These are phyloP conservation scores for Cairina moschata DNA, from an alignment of 2,113 vertebrate species.

Conservation along the genomic window DNA sequence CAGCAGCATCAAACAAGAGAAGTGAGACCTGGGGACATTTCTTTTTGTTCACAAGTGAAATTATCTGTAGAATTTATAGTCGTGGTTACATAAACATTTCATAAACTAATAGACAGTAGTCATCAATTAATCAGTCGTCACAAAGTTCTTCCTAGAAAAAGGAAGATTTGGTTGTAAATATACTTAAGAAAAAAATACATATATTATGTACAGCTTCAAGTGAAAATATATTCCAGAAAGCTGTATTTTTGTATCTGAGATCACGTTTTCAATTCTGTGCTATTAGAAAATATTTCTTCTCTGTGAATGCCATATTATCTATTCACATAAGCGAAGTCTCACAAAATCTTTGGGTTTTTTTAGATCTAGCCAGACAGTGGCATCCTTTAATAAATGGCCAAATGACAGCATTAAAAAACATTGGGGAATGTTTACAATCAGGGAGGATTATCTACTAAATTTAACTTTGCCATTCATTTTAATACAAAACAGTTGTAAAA, in stretches of 20 bases:
- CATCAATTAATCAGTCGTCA: background rate
- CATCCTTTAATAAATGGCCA: constrained; percentile 3
- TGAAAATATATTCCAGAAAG: background rate
- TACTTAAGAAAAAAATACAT: background rate
- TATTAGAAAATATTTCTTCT: constrained; percentile 16
- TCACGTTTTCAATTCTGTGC: background rate
- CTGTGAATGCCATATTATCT: background rate
- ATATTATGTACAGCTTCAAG: background rate
- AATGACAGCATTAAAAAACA: background rate
- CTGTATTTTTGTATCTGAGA: background rate
- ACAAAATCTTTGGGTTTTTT: background rate
- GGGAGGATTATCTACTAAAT: background rate
- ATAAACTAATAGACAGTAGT: background rate
- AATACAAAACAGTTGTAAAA: constrained; percentile 24
- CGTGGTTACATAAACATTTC: background rate
- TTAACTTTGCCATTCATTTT: constrained; percentile 21
- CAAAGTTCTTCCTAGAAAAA: constrained; percentile 14
- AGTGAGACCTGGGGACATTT: background rate
- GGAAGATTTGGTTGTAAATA: background rate
- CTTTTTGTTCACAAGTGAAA: background rate
- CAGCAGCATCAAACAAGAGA: background rate
- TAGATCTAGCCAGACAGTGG: background rate
- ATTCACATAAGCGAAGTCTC: background rate
- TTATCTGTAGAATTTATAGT: background rate
- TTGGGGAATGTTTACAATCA: constrained; percentile 8